Conservation (phyloP, 2,888 invertebrate species). For the Caenorhabditis angaria region DNA sequence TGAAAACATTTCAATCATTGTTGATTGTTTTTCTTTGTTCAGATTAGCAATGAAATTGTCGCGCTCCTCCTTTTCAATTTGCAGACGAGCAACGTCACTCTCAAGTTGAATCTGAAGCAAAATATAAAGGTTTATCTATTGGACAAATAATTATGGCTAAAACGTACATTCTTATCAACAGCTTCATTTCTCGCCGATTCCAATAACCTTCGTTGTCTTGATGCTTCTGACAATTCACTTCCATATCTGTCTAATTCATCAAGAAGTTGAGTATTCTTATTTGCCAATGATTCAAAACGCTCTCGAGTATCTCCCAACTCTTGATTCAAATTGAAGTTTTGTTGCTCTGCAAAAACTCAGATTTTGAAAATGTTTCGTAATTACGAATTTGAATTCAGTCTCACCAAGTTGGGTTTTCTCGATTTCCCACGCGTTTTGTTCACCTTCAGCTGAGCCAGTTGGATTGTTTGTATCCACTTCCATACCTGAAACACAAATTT, state of each 20-base stretch:
- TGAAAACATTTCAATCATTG: constrained; percentile 35
- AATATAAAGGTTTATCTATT: background rate
- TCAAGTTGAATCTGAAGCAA: constrained; percentile 40
- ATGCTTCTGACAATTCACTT: constrained; percentile 21
- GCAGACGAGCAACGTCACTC: constrained; percentile 30
- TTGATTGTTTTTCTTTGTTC: constrained; percentile 50
- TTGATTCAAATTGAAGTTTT: constrained; percentile 35
- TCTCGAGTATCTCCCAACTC: constrained; percentile 32
- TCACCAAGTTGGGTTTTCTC: constrained; percentile 28
- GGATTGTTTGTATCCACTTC: constrained; percentile 21
- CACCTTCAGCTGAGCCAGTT: constrained; percentile 15
- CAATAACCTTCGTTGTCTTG: constrained; percentile 20
- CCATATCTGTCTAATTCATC: constrained; percentile 18
- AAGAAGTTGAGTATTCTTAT: constrained; percentile 18
- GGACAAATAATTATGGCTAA: too few relatives aligned
- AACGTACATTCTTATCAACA: constrained; percentile 26
- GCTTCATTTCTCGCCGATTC: constrained; percentile 41
- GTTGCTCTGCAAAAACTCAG: constrained; percentile 15
- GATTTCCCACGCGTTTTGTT: constrained; percentile 28
- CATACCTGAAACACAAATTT: constrained; percentile 22
- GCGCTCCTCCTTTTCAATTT: constrained; percentile 51
- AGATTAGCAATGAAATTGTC: constrained; percentile 45
- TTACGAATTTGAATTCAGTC: background rate
- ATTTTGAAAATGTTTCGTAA: background rate
- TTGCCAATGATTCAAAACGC: constrained; percentile 18